These are phyloP conservation scores for Esperia sulphurella DNA, from an alignment of 2,888 invertebrate species.

Conservation along the genomic window DNA sequence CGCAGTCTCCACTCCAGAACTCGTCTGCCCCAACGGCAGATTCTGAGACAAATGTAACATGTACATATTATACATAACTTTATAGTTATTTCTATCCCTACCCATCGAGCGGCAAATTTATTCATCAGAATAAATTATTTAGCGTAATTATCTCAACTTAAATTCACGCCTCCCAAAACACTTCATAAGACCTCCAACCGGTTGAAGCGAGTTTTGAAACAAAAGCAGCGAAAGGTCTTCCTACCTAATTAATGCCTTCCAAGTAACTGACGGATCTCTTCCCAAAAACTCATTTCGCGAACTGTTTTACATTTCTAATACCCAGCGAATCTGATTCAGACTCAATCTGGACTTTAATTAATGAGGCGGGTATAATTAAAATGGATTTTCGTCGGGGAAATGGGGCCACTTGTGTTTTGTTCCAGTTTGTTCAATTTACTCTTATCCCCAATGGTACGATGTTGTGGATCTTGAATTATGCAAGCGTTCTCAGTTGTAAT, in stretches of 20 bases:
- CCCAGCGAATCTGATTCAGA: conserved; percentile 27
- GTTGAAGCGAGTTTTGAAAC: conserved; percentile 10
- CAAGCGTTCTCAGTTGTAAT: background rate
- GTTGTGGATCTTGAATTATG: conserved; percentile 1
- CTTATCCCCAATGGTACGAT: background rate
- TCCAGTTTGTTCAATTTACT: background rate
- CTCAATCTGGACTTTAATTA: conserved; percentile 55
- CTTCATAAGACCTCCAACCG: background rate
- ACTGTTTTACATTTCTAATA: conserved; percentile 68
- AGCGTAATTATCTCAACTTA: too few species aligned
- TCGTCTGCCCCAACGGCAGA: too few species aligned
- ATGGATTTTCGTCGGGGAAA: conserved; percentile 38
- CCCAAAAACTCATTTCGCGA: conserved; percentile 55
- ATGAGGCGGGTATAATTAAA: conserved; percentile 54
- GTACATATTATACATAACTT: too few species aligned
- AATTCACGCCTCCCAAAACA: background rate
- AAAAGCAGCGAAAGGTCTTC: conserved; percentile 20
- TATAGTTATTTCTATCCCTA: too few species aligned
- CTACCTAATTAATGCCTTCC: conserved; percentile 40
- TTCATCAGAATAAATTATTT: too few species aligned
- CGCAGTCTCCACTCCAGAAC: too few species aligned
- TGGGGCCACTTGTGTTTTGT: conserved; percentile 17
- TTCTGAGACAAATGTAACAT: too few species aligned
- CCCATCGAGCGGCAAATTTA: too few species aligned
- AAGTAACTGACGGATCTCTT: conserved; percentile 38